These are phyloP conservation scores for Pelodiscus sinensis DNA, from an alignment of 2,113 vertebrate genomes.

Conservation along the genomic window DNA sequence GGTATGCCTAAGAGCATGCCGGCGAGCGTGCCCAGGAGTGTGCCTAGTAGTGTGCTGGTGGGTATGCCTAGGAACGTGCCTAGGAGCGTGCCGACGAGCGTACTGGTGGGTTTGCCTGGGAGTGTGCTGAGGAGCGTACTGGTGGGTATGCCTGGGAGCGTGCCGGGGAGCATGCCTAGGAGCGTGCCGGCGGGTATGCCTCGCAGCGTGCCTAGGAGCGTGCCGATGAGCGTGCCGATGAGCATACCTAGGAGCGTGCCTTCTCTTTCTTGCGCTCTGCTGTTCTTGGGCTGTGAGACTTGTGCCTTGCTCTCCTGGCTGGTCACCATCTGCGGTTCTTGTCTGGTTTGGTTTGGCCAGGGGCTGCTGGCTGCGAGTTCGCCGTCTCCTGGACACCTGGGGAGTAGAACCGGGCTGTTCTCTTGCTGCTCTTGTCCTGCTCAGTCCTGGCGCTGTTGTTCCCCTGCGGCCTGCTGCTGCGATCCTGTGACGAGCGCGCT, in stretches of 20 bases:
- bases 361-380: neutral
- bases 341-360: fast-evolving
- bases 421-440: neutral
- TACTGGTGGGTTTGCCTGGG: neutral
- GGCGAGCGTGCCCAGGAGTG: too few relatives aligned
- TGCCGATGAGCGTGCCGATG: too few relatives aligned
- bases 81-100: conserved; percentile 1
- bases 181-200: too few relatives aligned
- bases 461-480: fast-evolving
- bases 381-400: fast-evolving
- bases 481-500: neutral
- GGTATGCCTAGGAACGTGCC: neutral
- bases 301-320: neutral
- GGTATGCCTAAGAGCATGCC: too few relatives aligned
- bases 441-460: neutral
- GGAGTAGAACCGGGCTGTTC: neutral
- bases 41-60: neutral
- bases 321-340: neutral
- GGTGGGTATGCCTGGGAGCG: too few relatives aligned
- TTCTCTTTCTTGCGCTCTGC: neutral
- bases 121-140: too few relatives aligned
- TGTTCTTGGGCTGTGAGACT: neutral
- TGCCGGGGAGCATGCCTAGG: too few relatives aligned
- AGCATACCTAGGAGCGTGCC: too few relatives aligned
- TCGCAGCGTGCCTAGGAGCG: neutral